Evolutionary conservation across 2,797 vertebrate species (phyloP), one percentile per base, ranked within the genome.

Genomic region (Labeo calbasu): DNA sequence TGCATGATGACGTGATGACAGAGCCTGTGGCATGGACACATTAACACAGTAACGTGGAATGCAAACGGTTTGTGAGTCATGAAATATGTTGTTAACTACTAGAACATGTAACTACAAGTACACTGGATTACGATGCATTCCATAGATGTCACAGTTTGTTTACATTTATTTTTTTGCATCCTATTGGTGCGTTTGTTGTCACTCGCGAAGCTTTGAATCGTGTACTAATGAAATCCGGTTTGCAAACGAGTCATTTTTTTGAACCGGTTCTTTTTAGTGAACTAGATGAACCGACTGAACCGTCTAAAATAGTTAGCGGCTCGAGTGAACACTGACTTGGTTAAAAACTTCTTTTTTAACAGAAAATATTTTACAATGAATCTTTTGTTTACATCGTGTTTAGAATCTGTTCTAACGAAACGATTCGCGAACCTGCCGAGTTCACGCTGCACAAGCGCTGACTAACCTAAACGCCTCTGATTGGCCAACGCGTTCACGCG

Each of bases 31-130:
- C 71, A 83, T 76, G 57, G 28, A 28, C 25, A 5, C 28, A 66
- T 50, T 65, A 76, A 76, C 80, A 51, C 81, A 82, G 32, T 25
- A 66, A 25, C 46, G 12, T 8, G 8, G 46, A 75, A 82, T 25
- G 59, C 46, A 28, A 61, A 40, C 2, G 13, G 15, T 72, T 61
- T 84, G 59, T 63, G 59, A 65, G 23, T 50, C 19, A 28, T 12
- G 76, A 46, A 71, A 72, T 43, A 32, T 71, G 53, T 28, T 17
- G 19, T 43, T 81, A 50, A 40, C 0, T 2, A 4, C 14, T 25
- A 19, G 15, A 28, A 77, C 23, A 8, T 28, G 57, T 5, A 61
- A 25, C 36, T 12, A 6, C 28, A 2, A 46, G 75, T 25, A 15
- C 40, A 12, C n/a, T 61, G 8, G 11, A 23, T 77, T 61, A 17